Evolutionary conservation across 2,113 vertebrate genomes (phyloP), one percentile per base, ranked within the genome.

Genomic region (Callospermophilus lateralis): DNA sequence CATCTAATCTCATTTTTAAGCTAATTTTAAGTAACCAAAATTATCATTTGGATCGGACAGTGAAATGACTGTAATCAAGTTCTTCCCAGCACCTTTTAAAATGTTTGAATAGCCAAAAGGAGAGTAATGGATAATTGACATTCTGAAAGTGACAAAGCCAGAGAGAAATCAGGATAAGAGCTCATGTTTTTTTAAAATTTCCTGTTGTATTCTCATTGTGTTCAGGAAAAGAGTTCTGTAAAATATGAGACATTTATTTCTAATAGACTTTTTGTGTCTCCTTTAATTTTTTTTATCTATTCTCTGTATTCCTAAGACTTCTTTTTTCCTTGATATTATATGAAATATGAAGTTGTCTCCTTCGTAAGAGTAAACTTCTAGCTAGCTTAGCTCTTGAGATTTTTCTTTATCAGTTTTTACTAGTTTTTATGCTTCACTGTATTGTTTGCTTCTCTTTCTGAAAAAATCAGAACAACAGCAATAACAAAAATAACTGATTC

Each of bases 1-100:
- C 34, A 67, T 70, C 89, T 84, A 45, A 32, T 84, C 72, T 77
- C 67, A 83, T n/a, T 73, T 94, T 93, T 63, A 80, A 70, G 88
- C 13, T 37, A 39, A 63, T 72, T 79, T 42, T 48, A 68, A 93
- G 80, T n/a, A 39, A 39, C 88, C 73, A 89, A 70, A 90, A 76
- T 86, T 76, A 37, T 87, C n/a, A 70, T 58, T 79, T 90, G 72
- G 48, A 93, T 34, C 2, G 78, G 51, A 79, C 8, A 89, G 32
- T 24, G 30, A 95, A 72, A 30, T 79, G 45, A 70, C 8, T 51
- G 9, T 39, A 26, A n/a, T 19, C 0, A 15, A 79, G 48, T 63
- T 30, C 4, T 53, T 70, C 65, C 83, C 32, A 65, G 37, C 20
- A 32, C 45, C n/a, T 22, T 92, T 87, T 83, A 73, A 26, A 67